Evolutionary conservation across 2,888 invertebrate genomes (phyloP), one percentile per base, ranked within the genome.

Genomic region (Lasioglossum calceatum): DNA sequence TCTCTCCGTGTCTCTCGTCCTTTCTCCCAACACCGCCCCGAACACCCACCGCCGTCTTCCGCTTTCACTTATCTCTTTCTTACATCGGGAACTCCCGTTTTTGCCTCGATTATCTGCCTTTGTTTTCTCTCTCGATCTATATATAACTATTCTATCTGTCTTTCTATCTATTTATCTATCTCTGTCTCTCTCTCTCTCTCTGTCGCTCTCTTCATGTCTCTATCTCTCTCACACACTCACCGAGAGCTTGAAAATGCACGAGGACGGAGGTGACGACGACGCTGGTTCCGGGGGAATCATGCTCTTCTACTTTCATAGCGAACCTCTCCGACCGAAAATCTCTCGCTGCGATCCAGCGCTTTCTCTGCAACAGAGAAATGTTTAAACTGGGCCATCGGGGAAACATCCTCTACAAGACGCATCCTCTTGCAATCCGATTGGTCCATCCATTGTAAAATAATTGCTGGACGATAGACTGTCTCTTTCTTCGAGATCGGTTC

Each of bases 221-320:
- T 81, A 44, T 61, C 73, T 85, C 72, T 84, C 58, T 44, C 54
- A 75, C 75, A 75, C 72, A 12, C 54, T 42, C 42, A 44, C 74
- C 44, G 89, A 84, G 82, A 83, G 85, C 64, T 86, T 82, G 86
- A 84, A 86, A 85, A 58, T 87, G 91, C 89, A 90, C 90, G 83
- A 87, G 81, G 64, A 84, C 81, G 82, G 79, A 85, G 86, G 83
- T 81, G 83, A 82, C 81, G 83, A 84, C 72, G 87, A 83, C 84
- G 86, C 82, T 86, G 67, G 83, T 42, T 32, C 64, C 32, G 42
- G 61, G 47, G 72, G 27, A 73, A 23, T 83, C 42, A 36, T 39
- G 39, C 39, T 36, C 12, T 39, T 70, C 23, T 10, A 16, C 39
- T 3, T 23, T 70, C 39, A 23, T 10, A 39, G 64, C 67, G 5